These are phyloP conservation scores for Drosophila silvestris DNA, from an alignment of 2,888 invertebrate genomes.

Conservation along the genomic window DNA sequence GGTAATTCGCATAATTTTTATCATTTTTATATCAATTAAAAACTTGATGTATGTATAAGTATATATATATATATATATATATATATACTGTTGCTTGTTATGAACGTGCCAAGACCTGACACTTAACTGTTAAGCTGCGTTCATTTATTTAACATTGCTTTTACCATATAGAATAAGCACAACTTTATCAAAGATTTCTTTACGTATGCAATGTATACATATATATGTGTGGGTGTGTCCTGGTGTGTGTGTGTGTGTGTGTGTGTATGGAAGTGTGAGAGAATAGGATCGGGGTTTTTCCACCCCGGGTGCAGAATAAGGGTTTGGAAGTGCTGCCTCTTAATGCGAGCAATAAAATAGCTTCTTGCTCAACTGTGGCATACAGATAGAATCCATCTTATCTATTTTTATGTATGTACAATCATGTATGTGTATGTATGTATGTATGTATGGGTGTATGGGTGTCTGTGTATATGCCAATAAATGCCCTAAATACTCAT, in stretches of 20 bases:
- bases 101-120: slow-evolving; percentile 23
- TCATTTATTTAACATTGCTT: slow-evolving; percentile 49
- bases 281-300: neutral
- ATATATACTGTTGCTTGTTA: slow-evolving; percentile 15
- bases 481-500: slow-evolving; percentile 3
- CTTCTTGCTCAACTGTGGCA: slow-evolving; percentile 8
- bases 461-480: slow-evolving; percentile 5
- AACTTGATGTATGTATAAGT: slow-evolving; percentile 18
- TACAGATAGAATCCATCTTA: slow-evolving; percentile 1
- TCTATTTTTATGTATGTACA: neutral
- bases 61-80: slow-evolving; percentile 1
- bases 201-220: slow-evolving; percentile 24
- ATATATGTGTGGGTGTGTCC: slow-evolving; percentile 6
- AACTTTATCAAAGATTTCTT: slow-evolving; percentile 28
- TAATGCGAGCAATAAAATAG: slow-evolving; percentile 3
- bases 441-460: neutral
- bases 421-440: neutral
- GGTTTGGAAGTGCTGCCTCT: neutral
- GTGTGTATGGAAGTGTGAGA: neutral
- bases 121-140: slow-evolving; percentile 34
- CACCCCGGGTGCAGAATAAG: neutral
- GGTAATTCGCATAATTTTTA: slow-evolving; percentile 32
- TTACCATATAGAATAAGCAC: slow-evolving; percentile 40
- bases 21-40: slow-evolving; percentile 32
- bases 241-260: neutral